Evolutionary conservation across 2,888 invertebrate species (phyloP).

Genomic region (Agapostemon virescens): DNA sequence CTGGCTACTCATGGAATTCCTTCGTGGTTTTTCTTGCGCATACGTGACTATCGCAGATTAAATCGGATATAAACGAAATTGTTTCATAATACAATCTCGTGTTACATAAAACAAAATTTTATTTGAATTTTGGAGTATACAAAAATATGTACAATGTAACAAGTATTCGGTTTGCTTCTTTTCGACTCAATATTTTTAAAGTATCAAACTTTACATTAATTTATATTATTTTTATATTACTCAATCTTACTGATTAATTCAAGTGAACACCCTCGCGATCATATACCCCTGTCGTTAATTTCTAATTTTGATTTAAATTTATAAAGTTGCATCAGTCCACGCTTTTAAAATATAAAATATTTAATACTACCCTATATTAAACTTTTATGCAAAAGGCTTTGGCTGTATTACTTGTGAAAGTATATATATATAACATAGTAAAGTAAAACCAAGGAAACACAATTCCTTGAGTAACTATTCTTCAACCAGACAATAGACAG

Average conservation of each 20-base stretch:
- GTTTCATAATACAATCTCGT: constrained; percentile 20
- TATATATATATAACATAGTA: background rate
- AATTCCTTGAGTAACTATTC: background rate
- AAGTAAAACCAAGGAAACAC: background rate
- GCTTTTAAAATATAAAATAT: background rate
- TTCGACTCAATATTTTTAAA: background rate
- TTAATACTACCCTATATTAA: background rate
- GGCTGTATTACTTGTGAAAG: background rate
- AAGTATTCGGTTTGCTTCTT: background rate
- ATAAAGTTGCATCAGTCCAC: background rate
- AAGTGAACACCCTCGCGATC: background rate
- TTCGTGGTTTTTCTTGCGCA: constrained; percentile 34
- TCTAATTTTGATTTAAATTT: background rate
- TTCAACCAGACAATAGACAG: background rate
- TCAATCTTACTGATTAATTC: background rate
- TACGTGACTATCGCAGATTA: constrained; percentile 44
- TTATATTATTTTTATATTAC: background rate
- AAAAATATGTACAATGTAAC: constrained; percentile 1
- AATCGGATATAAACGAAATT: constrained; percentile 35
- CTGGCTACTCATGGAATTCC: background rate
- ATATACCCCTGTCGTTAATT: background rate
- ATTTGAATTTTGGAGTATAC: background rate
- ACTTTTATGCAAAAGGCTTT: background rate
- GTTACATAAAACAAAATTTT: background rate
- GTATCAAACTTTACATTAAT: background rate